Percentiles rank a stretch among this genome's conserved stretches.
Evolutionary conservation across 1,140 invertebrate species (phyloP).

Genomic region (Gryon sp.): DNA sequence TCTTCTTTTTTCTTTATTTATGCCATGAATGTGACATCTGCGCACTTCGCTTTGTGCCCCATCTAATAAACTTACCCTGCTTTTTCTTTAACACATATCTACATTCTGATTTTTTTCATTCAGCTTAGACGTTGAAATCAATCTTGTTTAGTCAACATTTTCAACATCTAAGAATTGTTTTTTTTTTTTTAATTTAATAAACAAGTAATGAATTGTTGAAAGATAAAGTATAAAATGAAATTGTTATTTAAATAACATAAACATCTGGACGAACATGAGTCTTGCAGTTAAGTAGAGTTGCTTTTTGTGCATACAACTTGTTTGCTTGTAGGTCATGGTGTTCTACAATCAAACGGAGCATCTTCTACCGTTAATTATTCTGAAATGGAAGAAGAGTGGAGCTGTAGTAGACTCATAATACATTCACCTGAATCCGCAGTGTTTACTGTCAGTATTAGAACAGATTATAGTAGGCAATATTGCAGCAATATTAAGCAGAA

Average conservation of each 20-base stretch:
- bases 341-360: conserved; percentile 49
- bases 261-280: background rate
- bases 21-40: conserved; percentile 33
- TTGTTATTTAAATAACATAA: conserved; percentile 3
- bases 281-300: background rate
- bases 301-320: conserved; percentile 27
- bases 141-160: too few species aligned
- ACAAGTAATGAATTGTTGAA: too few species aligned
- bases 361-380: conserved; percentile 55
- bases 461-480: background rate
- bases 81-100: conserved; percentile 4
- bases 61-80: conserved; percentile 15
- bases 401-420: conserved; percentile 18
- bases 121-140: too few species aligned
- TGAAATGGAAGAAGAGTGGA: conserved; percentile 23
- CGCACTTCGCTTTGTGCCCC: conserved; percentile 8
- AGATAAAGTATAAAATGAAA: too few species aligned
- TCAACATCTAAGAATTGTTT: too few species aligned
- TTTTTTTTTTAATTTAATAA: too few species aligned
- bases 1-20: conserved; percentile 29
- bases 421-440: conserved; percentile 16
- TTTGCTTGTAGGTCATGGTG: conserved; percentile 50
- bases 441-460: conserved; percentile 4
- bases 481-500: too few species aligned
- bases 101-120: background rate